Evolutionary conservation across 2,888 invertebrate species (phyloP).

Genomic region (Drosophila glabriapex): DNA sequence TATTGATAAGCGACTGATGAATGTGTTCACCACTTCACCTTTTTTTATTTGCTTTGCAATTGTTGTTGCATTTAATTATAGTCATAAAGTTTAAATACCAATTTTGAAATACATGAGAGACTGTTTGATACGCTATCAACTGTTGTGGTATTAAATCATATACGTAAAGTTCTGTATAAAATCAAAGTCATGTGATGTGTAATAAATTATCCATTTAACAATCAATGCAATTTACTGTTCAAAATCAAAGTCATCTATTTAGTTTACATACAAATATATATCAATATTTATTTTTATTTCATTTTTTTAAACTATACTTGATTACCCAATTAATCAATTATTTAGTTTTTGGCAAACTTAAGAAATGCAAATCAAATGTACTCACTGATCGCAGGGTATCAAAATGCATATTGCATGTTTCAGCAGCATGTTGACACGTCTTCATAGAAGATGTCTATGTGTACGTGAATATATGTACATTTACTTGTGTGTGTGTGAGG

Average conservation of each 20-base stretch:
- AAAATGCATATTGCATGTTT: constrained; percentile 50
- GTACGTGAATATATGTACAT: constrained; percentile 1
- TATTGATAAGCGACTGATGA: constrained; percentile 8
- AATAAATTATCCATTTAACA: too few relatives aligned
- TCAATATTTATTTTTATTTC: background rate
- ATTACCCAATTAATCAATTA: background rate
- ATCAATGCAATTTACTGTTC: background rate
- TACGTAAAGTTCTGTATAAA: too few relatives aligned
- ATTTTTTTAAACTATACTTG: background rate
- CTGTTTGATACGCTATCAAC: background rate
- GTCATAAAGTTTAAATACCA: background rate
- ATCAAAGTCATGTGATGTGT: too few relatives aligned
- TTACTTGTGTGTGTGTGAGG: constrained; percentile 3
- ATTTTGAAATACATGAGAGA: background rate
- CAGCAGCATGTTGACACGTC: constrained; percentile 50
- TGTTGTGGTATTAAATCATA: background rate
- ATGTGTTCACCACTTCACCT: background rate
- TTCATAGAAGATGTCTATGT: background rate
- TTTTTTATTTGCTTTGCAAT: constrained; percentile 21
- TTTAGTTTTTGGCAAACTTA: background rate
- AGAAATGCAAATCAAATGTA: background rate
- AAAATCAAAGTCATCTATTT: background rate
- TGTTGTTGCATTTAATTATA: background rate
- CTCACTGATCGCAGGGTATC: constrained; percentile 24
- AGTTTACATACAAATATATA: background rate